Evolutionary conservation across 2,797 vertebrate genomes (phyloP).

Genomic region (Yasuhikotakia modesta): DNA sequence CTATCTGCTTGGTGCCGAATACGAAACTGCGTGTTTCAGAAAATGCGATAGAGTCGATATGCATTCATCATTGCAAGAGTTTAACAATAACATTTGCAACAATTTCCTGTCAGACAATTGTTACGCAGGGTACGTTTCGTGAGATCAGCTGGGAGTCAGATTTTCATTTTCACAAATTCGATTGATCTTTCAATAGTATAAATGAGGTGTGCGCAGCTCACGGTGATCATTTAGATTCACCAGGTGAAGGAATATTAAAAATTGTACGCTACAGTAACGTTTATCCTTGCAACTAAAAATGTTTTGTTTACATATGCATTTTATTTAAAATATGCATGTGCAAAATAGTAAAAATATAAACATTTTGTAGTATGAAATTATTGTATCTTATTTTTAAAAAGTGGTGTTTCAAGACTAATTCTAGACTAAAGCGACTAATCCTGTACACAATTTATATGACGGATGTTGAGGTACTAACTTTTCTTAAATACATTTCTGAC

Average conservation of each 20-base stretch:
- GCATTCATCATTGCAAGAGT: slow-evolving; percentile 57
- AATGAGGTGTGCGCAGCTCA: background rate
- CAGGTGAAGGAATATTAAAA: background rate
- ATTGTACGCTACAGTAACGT: background rate
- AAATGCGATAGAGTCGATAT: slow-evolving; percentile 53
- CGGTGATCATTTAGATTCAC: background rate
- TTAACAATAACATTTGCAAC: slow-evolving; percentile 45
- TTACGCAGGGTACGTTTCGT: slow-evolving; percentile 23
- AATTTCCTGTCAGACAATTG: slow-evolving; percentile 37
- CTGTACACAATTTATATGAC: no score
- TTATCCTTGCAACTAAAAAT: background rate
- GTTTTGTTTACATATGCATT: background rate
- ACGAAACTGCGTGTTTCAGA: slow-evolving; percentile 57
- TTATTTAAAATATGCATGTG: background rate
- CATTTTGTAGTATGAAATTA: background rate
- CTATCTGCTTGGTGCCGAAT: slow-evolving; percentile 60
- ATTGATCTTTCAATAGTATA: slow-evolving; percentile 15
- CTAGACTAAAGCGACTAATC: no score
- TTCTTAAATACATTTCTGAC: no score
- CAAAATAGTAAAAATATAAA: background rate
- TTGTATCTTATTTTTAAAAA: background rate
- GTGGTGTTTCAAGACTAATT: background rate
- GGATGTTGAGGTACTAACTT: no score
- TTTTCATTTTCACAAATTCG: slow-evolving; percentile 20
- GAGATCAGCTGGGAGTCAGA: slow-evolving; percentile 17